Evolutionary conservation across 1,140 invertebrate genomes (phyloP).

Genomic region (Conus betulinus): DNA sequence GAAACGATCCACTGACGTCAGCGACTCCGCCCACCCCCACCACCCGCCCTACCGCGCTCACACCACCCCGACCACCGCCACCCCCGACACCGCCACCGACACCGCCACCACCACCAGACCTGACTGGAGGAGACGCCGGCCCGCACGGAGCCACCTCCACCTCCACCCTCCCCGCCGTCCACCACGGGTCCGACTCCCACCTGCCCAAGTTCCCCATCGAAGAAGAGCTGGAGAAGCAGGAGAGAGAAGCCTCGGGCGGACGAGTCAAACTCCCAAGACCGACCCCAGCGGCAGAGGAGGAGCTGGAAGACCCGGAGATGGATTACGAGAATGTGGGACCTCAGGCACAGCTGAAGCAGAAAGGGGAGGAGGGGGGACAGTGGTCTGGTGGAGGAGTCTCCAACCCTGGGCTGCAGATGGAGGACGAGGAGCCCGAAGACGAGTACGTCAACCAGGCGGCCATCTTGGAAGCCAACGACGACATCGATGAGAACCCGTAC

Average conservation of each 20-base stretch:
- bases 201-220: not conserved
- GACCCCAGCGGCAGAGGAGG: not conserved
- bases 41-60: not conserved
- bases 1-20: not conserved
- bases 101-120: not conserved
- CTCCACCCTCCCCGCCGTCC: not conserved
- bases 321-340: not conserved
- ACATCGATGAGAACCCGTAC: not conserved
- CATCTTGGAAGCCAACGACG: not conserved
- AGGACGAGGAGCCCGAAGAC: not conserved
- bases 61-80: not conserved
- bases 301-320: not conserved
- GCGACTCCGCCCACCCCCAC: not conserved
- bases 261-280: not conserved
- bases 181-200: not conserved
- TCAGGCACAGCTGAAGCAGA: not conserved
- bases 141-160: not conserved
- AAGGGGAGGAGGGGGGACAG: not conserved
- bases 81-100: not conserved
- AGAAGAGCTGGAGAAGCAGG: not conserved
- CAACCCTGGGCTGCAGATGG: not conserved
- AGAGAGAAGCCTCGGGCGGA: not conserved
- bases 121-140: not conserved
- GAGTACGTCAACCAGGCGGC: not conserved
- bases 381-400: not conserved